Evolutionary conservation across 1,140 invertebrate species (phyloP).

Genomic region (Ceratina japonica): DNA sequence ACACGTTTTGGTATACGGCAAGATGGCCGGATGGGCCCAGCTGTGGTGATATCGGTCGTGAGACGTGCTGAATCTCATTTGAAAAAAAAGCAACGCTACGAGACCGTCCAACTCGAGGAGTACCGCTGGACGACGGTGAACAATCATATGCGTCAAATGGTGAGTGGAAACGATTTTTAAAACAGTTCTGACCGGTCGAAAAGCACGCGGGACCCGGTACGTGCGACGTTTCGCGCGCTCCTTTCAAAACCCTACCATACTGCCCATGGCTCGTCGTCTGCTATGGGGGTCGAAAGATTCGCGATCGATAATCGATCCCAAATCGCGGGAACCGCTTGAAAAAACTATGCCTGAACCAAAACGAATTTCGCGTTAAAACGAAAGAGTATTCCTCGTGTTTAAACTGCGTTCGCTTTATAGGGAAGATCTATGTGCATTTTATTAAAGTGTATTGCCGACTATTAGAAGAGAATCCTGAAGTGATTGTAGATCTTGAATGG

Average conservation of each 20-base stretch:
- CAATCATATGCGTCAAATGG: constrained; percentile 50
- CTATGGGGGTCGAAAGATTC: neutral
- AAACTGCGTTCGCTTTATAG: too few species aligned
- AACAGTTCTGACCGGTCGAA: neutral
- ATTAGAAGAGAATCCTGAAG: too few species aligned
- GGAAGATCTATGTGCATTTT: too few species aligned
- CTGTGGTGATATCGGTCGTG: constrained; percentile 61
- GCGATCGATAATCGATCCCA: neutral
- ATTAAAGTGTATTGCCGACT: too few species aligned
- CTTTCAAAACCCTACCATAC: constrained; percentile 49
- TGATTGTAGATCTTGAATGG: neutral
- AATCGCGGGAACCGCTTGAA: neutral
- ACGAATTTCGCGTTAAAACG: neutral
- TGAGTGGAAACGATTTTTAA: constrained; percentile 38
- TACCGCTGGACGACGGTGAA: constrained; percentile 25
- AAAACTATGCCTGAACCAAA: neutral
- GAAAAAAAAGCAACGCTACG: constrained; percentile 50
- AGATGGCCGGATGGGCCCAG: constrained; percentile 65
- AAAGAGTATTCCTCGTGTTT: too few species aligned
- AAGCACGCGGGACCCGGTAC: constrained; percentile 24
- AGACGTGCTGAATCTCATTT: constrained; percentile 52
- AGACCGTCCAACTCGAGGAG: constrained; percentile 43
- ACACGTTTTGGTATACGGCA: constrained; percentile 53
- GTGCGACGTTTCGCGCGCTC: constrained; percentile 54
- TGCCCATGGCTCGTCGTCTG: constrained; percentile 16